Base-by-base conservation (phyloP, 1,140 invertebrate genomes). In the Drosophila lacteicornis region DNA sequence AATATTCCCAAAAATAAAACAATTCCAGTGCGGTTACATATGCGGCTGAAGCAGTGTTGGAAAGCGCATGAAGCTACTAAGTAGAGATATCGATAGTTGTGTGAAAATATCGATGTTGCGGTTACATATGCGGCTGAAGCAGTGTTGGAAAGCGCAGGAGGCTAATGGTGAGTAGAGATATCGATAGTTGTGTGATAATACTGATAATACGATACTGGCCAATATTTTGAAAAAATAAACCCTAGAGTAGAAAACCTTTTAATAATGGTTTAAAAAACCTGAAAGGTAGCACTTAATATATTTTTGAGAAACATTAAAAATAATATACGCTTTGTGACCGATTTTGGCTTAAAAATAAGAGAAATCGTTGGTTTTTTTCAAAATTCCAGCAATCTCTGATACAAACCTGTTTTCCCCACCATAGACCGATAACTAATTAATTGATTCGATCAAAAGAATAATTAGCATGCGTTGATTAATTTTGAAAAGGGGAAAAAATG, bases 401-500 rank as follows among this genome's bases (percentile, higher is more conserved):
- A 50, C 49, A 33, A 51, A 51, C 27, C 27, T 17, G 11, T 51
- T 7, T 33, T 12, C 13, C 8, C 27, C 17, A 15, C 13, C 17
- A 38, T 9, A 15, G 2, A 53, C 33, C 12, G 13, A 8, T 13
- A 8, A 22, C 12, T 22, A 15, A 38, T 22, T 38, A 36, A 11
- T 22, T 22, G 2, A 9, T 8, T 15, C 4, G 15, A 22, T 38
- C 3, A 15, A 38, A 38, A 9, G 4, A 38, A 15, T 17, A 19
- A 4, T 15, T 42, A 42, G n/a, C 51, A 69, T 36, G 4, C 27
- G 12, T 69, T 30, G 3, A 38, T 30, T 70, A 70, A 70, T 78
- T 82, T 80, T 87, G 60, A 80, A 87, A 87, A 87, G 73, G 83
- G 82, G 71, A 88, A 86, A 86, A 87, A 88, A 75, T 87, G 68